phyloP scores from a whole-genome alignment of 2,797 vertebrate genomes.

The Mastacembelus armatus region DNA sequence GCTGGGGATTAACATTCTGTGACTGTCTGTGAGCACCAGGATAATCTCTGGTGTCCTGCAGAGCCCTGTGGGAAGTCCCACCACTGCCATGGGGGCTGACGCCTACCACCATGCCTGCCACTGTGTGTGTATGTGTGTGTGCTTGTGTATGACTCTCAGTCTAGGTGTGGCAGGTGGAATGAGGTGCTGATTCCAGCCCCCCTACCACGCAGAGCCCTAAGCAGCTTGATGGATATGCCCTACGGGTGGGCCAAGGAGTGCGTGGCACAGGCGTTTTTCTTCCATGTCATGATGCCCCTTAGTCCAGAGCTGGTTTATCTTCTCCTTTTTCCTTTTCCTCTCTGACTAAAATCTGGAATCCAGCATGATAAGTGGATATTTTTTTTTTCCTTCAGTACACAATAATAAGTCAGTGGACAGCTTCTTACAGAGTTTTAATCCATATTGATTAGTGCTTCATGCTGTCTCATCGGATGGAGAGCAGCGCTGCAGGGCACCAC shows the following conservation, averaged over 20 bases:
- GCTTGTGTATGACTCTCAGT: constrained; percentile 26
- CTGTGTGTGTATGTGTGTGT: constrained; percentile 27
- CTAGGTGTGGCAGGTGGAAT: constrained; percentile 70
- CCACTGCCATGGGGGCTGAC: constrained; percentile 61
- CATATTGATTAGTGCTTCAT: constrained; percentile 82
- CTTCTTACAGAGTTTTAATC: constrained; percentile 80
- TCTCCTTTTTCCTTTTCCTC: constrained; percentile 11
- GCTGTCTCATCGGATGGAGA: constrained; percentile 78
- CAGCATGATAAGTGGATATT: constrained; percentile 28
- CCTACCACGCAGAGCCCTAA: constrained; percentile 33
- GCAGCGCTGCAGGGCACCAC: constrained; percentile 56
- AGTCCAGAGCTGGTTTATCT: constrained; percentile 32
- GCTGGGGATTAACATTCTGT: constrained; percentile 81
- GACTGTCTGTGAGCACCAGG: constrained; percentile 71
- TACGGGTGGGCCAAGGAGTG: constrained; percentile 40
- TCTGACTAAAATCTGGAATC: constrained; percentile 31
- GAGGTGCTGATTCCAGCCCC: constrained; percentile 57
- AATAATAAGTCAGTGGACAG: constrained; percentile 45
- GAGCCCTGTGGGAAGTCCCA: constrained; percentile 74
- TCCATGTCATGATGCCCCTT: constrained; percentile 6
- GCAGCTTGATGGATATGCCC: constrained; percentile 65
- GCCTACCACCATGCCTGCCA: constrained; percentile 66
- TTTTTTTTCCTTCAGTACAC: constrained; percentile 32
- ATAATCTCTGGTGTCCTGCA: constrained; percentile 76
- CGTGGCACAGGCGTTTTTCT: constrained; percentile 21